phyloP scores from a whole-genome alignment of 2,888 invertebrate species.

The Catotricha subobsoleta region DNA sequence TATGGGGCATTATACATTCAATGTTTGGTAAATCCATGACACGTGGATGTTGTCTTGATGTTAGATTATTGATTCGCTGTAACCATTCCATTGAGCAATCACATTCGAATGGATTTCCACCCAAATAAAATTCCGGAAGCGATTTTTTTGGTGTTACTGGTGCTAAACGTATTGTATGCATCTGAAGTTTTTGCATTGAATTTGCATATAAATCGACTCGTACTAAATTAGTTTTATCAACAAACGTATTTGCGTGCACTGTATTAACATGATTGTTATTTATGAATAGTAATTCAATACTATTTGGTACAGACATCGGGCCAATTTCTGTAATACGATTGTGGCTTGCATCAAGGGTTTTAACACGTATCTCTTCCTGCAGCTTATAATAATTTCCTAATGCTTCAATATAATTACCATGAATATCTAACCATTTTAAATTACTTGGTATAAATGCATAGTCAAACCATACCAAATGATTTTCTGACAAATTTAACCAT shows the following conservation, averaged over 20 bases:
- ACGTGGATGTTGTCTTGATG: conserved; percentile 59
- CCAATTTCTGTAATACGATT: conserved; percentile 70
- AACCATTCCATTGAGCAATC: conserved; percentile 94
- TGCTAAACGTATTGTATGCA: conserved; percentile 62
- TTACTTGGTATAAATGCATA: conserved; percentile 81
- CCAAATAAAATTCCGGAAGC: conserved; percentile 75
- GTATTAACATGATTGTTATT: conserved; percentile 72
- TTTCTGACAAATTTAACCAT: conserved; percentile 78
- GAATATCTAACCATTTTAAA: conserved; percentile 78
- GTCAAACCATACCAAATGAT: conserved; percentile 84
- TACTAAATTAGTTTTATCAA: conserved; percentile 64
- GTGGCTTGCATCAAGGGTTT: conserved; percentile 75
- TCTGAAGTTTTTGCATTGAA: conserved; percentile 61
- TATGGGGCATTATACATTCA: conserved; percentile 71
- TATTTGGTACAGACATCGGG: conserved; percentile 68
- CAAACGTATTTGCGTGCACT: conserved; percentile 70
- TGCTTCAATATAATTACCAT: conserved; percentile 74
- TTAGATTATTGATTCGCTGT: conserved; percentile 73
- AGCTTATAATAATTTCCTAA: conserved; percentile 76
- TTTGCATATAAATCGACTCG: conserved; percentile 84
- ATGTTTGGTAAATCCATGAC: conserved; percentile 80
- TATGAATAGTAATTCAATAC: conserved; percentile 71
- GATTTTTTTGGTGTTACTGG: conserved; percentile 51
- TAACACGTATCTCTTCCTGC: conserved; percentile 61
- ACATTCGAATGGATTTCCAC: conserved; percentile 85